Percentiles rank a stretch among this genome's conserved stretches.
phyloP scores from a whole-genome alignment of 2,113 vertebrate genomes.

The Callocephalon fimbriatum region DNA sequence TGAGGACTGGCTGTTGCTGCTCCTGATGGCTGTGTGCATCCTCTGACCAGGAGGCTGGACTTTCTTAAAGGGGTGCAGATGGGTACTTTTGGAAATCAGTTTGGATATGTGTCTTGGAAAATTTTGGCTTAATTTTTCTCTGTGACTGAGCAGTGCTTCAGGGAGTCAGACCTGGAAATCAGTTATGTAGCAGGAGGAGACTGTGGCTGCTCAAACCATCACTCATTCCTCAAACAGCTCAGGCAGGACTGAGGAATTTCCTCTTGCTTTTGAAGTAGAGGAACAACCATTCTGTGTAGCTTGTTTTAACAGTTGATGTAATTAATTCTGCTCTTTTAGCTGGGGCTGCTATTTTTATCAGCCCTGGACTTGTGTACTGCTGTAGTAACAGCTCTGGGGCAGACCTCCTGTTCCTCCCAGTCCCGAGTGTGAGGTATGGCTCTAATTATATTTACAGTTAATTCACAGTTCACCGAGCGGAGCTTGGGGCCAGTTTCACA shows the following conservation, averaged over 20 bases:
- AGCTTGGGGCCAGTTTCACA: slow-evolving; percentile 45
- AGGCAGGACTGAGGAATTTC: background rate
- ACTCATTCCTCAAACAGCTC: background rate
- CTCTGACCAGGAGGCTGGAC: background rate
- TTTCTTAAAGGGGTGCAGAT: background rate
- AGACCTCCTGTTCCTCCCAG: slow-evolving; percentile 54
- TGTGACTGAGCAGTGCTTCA: background rate
- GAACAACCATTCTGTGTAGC: background rate
- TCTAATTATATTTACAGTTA: slow-evolving; percentile 63
- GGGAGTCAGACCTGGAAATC: background rate
- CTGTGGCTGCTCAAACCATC: background rate
- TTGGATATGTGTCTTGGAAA: background rate
- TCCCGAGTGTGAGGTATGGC: slow-evolving; percentile 39
- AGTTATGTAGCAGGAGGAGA: rapidly evolving
- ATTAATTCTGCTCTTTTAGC: slow-evolving; percentile 63
- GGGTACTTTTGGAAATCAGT: background rate
- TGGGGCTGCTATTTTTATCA: slow-evolving; percentile 78
- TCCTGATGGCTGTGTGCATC: rapidly evolving
- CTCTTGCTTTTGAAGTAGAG: background rate
- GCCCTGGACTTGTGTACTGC: slow-evolving; percentile 76
- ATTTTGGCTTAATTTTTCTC: background rate
- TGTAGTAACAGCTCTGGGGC: slow-evolving; percentile 78
- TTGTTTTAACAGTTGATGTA: slow-evolving; percentile 29
- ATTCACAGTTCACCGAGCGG: slow-evolving; percentile 44
- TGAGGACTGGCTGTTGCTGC: background rate